Percentiles rank a stretch among this genome's conserved stretches.
These are phyloP conservation scores for Nannospalax galili DNA, from an alignment of 2,113 vertebrate genomes.

Conservation along the genomic window DNA sequence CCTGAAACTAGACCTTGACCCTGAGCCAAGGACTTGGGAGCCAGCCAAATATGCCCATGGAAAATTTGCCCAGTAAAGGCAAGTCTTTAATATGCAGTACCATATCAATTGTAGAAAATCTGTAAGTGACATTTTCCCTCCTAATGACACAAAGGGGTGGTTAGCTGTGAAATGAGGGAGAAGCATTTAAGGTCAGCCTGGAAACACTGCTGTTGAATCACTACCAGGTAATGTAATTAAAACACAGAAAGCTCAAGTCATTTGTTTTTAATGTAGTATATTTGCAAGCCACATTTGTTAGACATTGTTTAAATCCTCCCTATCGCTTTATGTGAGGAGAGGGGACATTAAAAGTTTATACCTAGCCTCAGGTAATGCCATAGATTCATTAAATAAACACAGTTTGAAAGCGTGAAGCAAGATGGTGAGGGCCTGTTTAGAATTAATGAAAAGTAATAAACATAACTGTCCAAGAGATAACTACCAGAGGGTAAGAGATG, in stretches of 20 bases:
- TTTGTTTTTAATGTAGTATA: constrained; percentile 22
- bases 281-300: constrained; percentile 28
- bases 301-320: constrained; percentile 7
- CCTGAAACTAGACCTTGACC: neutral
- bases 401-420: neutral
- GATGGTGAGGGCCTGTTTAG: neutral
- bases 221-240: constrained; percentile 23
- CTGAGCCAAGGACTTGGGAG: neutral
- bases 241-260: constrained; percentile 3
- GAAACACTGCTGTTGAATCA: neutral
- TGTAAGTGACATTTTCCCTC: neutral
- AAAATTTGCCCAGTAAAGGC: neutral
- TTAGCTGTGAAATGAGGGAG: neutral
- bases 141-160: constrained; percentile 4
- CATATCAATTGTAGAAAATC: neutral
- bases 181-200: neutral
- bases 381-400: constrained; percentile 46
- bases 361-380: neutral
- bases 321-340: neutral
- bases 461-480: neutral
- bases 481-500: neutral
- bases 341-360: constrained; percentile 26
- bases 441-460: constrained; percentile 44
- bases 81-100: neutral
- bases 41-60: neutral